Conservation (phyloP, 2,113 vertebrate genomes). For the Machaerirhynchus nigripectus region DNA sequence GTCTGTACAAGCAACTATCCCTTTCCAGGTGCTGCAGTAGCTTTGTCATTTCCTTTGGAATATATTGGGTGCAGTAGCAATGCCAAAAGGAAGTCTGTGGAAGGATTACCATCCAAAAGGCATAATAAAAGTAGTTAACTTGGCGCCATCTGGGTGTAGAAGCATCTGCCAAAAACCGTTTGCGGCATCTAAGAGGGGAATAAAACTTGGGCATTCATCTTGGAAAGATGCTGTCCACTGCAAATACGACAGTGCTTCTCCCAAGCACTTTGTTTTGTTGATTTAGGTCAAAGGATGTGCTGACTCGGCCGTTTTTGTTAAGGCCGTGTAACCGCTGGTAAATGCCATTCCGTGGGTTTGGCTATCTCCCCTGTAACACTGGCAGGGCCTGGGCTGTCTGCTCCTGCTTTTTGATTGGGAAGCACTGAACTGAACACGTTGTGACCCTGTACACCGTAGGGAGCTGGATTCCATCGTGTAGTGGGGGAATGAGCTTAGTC, state of each 20-base stretch:
- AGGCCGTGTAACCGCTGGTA: neutral
- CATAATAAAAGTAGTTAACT: slow-evolving; percentile 66
- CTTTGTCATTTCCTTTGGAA: slow-evolving; percentile 71
- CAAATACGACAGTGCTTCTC: neutral
- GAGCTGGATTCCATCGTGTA: neutral
- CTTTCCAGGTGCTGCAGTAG: slow-evolving; percentile 63
- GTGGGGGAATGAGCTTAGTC: neutral
- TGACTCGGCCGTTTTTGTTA: neutral
- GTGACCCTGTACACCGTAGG: neutral
- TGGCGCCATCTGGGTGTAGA: slow-evolving; percentile 58
- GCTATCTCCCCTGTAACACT: neutral
- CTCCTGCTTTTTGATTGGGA: neutral
- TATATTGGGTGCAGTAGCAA: slow-evolving; percentile 48
- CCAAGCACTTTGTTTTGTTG: slow-evolving; percentile 32
- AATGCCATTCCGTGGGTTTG: neutral
- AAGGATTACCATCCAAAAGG: slow-evolving; percentile 63
- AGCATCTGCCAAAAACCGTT: slow-evolving; percentile 64
- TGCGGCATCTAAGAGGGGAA: slow-evolving; percentile 35
- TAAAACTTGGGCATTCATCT: slow-evolving; percentile 48
- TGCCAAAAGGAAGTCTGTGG: slow-evolving; percentile 66
- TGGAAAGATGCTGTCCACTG: slow-evolving; percentile 48
- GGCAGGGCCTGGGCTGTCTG: neutral
- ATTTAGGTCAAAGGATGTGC: slow-evolving; percentile 52
- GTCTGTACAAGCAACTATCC: slow-evolving; percentile 52
- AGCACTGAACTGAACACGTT: neutral